A percentile compares a stretch with the other conserved stretches of the same genome.
Evolutionary conservation across 2,113 vertebrate genomes (phyloP).

Genomic region (Rhegmatorhina hoffmannsi): DNA sequence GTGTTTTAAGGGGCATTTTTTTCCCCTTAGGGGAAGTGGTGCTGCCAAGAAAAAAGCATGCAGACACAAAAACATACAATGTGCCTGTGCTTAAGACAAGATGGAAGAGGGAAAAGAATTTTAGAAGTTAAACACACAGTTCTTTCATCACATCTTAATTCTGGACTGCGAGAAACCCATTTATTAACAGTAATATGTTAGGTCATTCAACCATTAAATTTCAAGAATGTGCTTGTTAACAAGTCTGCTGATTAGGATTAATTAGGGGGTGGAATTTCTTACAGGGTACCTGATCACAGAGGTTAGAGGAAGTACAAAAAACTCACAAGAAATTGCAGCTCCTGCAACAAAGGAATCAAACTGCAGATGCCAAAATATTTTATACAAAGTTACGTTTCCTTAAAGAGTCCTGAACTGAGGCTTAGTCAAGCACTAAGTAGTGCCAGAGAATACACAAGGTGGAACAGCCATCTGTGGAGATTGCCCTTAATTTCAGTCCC

Average conservation of each 20-base stretch:
- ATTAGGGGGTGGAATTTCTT: not conserved
- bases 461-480: not conserved
- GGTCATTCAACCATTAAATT: not conserved
- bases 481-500: not conserved
- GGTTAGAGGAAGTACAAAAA: not conserved
- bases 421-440: not conserved
- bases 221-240: not conserved
- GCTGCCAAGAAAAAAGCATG: not conserved
- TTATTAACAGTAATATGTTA: not conserved
- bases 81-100: not conserved
- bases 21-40: not conserved
- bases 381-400: not conserved
- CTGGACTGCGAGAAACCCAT: not conserved
- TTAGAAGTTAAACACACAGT: not conserved
- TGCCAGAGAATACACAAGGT: fast-evolving
- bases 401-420: not conserved
- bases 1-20: not conserved
- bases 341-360: not conserved
- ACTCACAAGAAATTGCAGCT: not conserved
- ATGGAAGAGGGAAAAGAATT: not conserved
- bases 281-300: not conserved
- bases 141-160: not conserved
- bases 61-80: not conserved
- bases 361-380: not conserved
- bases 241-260: conserved; percentile 23